Base-by-base conservation (phyloP, 2,888 invertebrate species). In the Lydus trimaculatus region DNA sequence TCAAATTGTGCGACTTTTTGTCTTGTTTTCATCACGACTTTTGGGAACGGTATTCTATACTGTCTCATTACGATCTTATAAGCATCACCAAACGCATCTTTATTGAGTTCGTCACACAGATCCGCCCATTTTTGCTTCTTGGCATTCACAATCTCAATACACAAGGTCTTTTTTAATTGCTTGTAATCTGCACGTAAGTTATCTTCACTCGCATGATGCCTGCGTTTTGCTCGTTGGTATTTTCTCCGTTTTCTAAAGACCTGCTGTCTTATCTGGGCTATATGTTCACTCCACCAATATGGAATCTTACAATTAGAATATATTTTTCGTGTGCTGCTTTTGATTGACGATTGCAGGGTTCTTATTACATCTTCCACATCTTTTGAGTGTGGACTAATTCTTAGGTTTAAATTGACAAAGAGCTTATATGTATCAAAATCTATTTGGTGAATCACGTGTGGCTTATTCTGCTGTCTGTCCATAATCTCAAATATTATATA, bases 231-330 rank as follows among this genome's bases (percentile, higher is more conserved):
- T 58, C 58, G 4, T 58, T 48, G 48, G 25, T 58, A 58, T 7
- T 20, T 58, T 31, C 58, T 17, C 11, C 58, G 17, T 17, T 23
- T 58, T n/a, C 17, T 58, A n/a, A n/a, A n/a, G 1, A 23, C 15
- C 28, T 2, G 17, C 48, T 48, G n/a, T 63, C 31, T 31, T 9
- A 8, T 6, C 28, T 33, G 36, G 31, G 61, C 8, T 9, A 31
- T 63, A 2, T 31, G 31, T 13, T 63, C 63, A 23, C 43, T 17
- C 63, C 52, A 63, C 63, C 63, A 63, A 33, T 48, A 52, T 33
- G 63, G 56, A 31, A 63, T 28, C 25, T 63, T 31, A 31, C 31
- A 0, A 3, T 31, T 31, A 9, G 7, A 8, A 9, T 31, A 0
- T 31, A 31, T 9, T 9, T 31, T 31, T 31, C 9, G 7, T 8